phyloP scores from a whole-genome alignment of 2,888 invertebrate species.

The Synanthedon tipuliformis region DNA sequence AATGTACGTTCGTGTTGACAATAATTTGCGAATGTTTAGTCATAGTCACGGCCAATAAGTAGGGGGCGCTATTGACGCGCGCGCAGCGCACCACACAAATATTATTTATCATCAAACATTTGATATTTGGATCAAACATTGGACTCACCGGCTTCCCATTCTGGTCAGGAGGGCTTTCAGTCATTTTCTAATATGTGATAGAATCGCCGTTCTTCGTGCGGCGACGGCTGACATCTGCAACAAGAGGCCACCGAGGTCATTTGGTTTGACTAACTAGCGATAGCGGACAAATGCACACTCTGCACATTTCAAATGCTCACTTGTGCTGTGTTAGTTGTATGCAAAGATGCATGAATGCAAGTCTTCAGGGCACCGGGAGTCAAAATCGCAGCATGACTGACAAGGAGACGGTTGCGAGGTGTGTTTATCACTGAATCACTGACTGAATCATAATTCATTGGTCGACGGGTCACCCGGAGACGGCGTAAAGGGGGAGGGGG shows the following conservation, averaged over 20 bases:
- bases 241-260: conserved; percentile 53
- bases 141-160: conserved; percentile 61
- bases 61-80: conserved; percentile 1
- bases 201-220: conserved; percentile 62
- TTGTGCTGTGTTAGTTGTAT: conserved; percentile 47
- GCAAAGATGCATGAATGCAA: conserved; percentile 58
- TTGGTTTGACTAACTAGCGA: conserved; percentile 6
- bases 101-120: conserved; percentile 12
- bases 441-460: conserved; percentile 1
- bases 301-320: conserved; percentile 25
- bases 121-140: no score
- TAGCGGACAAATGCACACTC: conserved; percentile 5
- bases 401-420: conserved; percentile 42
- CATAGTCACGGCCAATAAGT: conserved; percentile 2
- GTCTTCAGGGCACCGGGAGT: conserved; percentile 31
- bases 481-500: conserved; percentile 11
- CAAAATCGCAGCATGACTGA: conserved; percentile 45
- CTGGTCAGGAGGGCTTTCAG: conserved; percentile 50
- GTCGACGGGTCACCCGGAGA: conserved; percentile 13
- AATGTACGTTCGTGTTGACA: background rate
- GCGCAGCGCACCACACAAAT: background rate
- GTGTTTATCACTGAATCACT: conserved; percentile 52
- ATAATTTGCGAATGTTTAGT: conserved; percentile 1
- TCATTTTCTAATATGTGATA: conserved; percentile 68
- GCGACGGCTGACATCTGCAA: conserved; percentile 65